Percentiles rank a stretch among this genome's conserved stretches.
phyloP scores from a whole-genome alignment of 2,113 vertebrate species.

The Ictalurus punctatus region DNA sequence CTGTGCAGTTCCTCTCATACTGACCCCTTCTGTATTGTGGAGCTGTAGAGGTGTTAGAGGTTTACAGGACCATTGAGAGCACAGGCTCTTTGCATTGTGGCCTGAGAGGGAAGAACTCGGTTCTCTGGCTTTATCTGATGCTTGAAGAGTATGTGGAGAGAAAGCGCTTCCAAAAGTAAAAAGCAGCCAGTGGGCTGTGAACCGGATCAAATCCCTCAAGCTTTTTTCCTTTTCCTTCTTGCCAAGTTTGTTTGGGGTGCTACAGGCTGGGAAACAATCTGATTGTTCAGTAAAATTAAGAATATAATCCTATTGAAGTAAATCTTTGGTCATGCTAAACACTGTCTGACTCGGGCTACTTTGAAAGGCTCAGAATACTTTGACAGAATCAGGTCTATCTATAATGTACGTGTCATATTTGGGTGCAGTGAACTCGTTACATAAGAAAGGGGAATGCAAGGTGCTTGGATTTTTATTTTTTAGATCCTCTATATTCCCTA shows the following conservation, averaged over 20 bases:
- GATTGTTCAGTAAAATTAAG: slow-evolving; percentile 77
- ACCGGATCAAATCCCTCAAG: slow-evolving; percentile 76
- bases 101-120: slow-evolving; percentile 30
- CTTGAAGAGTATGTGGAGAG: slow-evolving; percentile 48
- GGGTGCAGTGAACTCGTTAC: slow-evolving; percentile 39
- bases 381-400: slow-evolving; percentile 48
- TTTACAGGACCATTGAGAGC: slow-evolving; percentile 48
- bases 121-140: slow-evolving; percentile 46
- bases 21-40: slow-evolving; percentile 16
- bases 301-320: slow-evolving; percentile 81
- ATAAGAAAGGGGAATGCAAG: slow-evolving; percentile 37
- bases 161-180: slow-evolving; percentile 72
- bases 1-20: slow-evolving; percentile 20
- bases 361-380: slow-evolving; percentile 64
- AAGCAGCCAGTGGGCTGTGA: slow-evolving; percentile 78
- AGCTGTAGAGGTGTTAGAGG: slow-evolving; percentile 20
- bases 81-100: slow-evolving; percentile 37
- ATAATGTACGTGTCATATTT: slow-evolving; percentile 57
- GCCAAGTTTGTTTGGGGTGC: slow-evolving; percentile 71
- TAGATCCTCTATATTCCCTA: neutral
- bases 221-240: slow-evolving; percentile 63
- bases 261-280: slow-evolving; percentile 71
- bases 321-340: slow-evolving; percentile 72
- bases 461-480: slow-evolving; percentile 7
- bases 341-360: slow-evolving; percentile 69